A percentile compares a stretch with the other conserved stretches of the same genome.
Conservation (phyloP, 1,140 invertebrate species). For the Lutraria rhynchaena region DNA sequence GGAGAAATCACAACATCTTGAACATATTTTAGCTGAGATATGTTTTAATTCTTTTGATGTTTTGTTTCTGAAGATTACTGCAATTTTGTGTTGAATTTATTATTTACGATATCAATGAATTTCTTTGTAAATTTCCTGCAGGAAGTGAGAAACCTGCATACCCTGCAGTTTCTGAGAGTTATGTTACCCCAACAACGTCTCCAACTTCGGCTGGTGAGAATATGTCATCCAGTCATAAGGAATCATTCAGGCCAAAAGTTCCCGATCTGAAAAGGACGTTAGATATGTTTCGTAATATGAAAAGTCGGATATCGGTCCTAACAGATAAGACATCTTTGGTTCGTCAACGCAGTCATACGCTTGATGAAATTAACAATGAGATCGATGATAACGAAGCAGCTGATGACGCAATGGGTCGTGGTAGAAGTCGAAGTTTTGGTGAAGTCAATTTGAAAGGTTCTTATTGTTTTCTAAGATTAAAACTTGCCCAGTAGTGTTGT, state of each 20-base stretch:
- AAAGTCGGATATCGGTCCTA: background rate
- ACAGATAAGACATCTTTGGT: background rate
- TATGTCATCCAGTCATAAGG: background rate
- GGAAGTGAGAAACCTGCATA: slow-evolving; percentile 42
- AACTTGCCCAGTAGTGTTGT: too few species aligned
- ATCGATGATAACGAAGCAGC: background rate
- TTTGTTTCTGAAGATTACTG: too few species aligned
- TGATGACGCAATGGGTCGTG: slow-evolving; percentile 35
- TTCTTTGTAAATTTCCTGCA: background rate
- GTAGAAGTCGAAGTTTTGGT: slow-evolving; percentile 56
- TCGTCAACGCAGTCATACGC: slow-evolving; percentile 57
- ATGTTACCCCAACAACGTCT: slow-evolving; percentile 33
- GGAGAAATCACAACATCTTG: too few species aligned
- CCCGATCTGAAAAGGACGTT: slow-evolving; percentile 19
- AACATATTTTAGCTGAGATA: too few species aligned
- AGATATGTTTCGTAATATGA: background rate
- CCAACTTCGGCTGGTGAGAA: background rate
- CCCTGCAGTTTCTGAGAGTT: slow-evolving; percentile 61
- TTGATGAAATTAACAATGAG: slow-evolving; percentile 42
- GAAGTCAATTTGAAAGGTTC: slow-evolving; percentile 37
- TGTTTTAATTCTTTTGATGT: too few species aligned
- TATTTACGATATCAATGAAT: too few species aligned
- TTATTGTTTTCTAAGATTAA: too few species aligned
- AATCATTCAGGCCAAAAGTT: background rate
- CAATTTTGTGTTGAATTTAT: too few species aligned